Conservation (phyloP, 2,113 vertebrate species). For the Peromyscus maniculatus region DNA sequence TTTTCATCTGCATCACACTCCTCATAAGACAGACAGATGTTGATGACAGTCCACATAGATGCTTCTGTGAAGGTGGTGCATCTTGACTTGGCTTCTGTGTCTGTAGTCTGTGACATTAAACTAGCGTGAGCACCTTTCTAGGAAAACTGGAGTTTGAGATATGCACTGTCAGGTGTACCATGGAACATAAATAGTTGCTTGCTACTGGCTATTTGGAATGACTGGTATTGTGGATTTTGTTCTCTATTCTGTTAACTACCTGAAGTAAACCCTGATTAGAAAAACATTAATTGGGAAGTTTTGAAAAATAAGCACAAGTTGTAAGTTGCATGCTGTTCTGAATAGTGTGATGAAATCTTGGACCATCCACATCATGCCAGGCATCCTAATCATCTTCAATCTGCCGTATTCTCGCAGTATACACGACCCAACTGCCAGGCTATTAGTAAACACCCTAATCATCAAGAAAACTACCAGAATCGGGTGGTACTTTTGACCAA, state of each 20-base stretch:
- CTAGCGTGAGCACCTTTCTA: background rate
- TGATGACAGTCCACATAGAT: background rate
- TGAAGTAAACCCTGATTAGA: background rate
- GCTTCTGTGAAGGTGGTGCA: too few species aligned
- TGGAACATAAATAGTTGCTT: background rate
- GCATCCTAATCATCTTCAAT: background rate
- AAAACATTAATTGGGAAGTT: background rate
- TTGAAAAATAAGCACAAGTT: background rate
- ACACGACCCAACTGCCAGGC: too few species aligned
- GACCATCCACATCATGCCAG: background rate
- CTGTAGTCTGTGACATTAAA: too few species aligned
- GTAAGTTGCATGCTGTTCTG: background rate
- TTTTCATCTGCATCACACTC: too few species aligned
- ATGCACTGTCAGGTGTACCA: background rate
- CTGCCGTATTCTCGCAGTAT: background rate
- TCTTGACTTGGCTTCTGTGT: too few species aligned
- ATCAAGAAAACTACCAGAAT: too few species aligned
- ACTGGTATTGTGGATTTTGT: background rate
- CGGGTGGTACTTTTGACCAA: background rate
- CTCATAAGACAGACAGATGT: background rate
- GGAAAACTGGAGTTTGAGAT: background rate
- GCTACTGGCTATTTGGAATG: background rate
- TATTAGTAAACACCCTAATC: background rate
- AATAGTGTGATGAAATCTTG: background rate
- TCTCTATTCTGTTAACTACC: background rate